Evolutionary conservation across 92 coral and sea anemone species (phyloP).

Genomic region (Epizoanthus scotinus): DNA sequence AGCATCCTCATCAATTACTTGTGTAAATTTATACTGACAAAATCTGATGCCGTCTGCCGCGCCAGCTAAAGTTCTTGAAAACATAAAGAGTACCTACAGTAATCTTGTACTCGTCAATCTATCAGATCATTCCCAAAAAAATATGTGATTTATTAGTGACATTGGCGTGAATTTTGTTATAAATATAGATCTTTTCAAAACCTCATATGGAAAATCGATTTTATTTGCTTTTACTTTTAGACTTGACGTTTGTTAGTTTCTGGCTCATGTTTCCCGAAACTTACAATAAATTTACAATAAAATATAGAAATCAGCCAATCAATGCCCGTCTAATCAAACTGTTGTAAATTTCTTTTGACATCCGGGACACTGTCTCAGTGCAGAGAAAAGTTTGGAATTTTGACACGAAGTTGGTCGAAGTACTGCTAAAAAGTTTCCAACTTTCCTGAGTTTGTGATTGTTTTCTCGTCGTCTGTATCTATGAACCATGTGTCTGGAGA

Average conservation of each 20-base stretch:
- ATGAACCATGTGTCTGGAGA: background rate
- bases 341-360: slow-evolving; percentile 39
- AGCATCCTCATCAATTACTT: slow-evolving; percentile 27
- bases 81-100: background rate
- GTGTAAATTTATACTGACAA: slow-evolving; percentile 34
- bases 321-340: slow-evolving; percentile 5
- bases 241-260: slow-evolving; percentile 31
- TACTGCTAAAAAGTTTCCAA: slow-evolving; percentile 25
- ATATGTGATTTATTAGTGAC: background rate
- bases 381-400: slow-evolving; percentile 42
- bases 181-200: background rate
- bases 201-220: slow-evolving; percentile 16
- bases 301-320: slow-evolving; percentile 11
- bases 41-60: slow-evolving; percentile 27
- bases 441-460: slow-evolving; percentile 10
- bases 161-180: background rate
- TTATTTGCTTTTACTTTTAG: slow-evolving; percentile 24
- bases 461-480: slow-evolving; percentile 1
- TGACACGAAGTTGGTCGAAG: slow-evolving; percentile 26
- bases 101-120: background rate
- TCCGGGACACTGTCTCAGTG: slow-evolving; percentile 24
- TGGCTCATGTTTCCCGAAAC: slow-evolving; percentile 27
- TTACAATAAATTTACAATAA: slow-evolving; percentile 16
- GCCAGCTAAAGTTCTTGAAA: slow-evolving; percentile 1
- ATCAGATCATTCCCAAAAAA: background rate